phyloP scores from a whole-genome alignment of 2,797 vertebrate genomes.

The Gambelia wislizenii region DNA sequence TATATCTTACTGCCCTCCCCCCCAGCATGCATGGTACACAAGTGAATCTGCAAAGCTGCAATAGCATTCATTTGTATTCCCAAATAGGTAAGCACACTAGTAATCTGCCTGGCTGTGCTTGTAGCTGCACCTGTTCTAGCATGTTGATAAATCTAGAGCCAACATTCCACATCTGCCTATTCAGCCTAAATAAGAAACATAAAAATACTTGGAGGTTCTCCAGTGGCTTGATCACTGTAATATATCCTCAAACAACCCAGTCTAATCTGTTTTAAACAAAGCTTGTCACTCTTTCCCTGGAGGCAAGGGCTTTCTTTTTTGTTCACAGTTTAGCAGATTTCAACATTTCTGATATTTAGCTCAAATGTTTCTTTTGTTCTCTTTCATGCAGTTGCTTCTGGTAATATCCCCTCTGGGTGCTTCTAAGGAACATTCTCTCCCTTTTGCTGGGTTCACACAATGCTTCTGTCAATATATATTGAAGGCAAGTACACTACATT shows the following conservation, averaged over 20 bases:
- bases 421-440: background rate
- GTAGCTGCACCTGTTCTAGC: background rate
- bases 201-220: background rate
- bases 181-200: slow-evolving; percentile 12
- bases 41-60: background rate
- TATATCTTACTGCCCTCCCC: background rate
- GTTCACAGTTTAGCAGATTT: slow-evolving; percentile 23
- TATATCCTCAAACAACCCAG: background rate
- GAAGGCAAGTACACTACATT: background rate
- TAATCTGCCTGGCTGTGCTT: background rate
- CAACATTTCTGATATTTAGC: slow-evolving; percentile 10
- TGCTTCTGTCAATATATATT: background rate
- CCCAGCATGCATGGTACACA: too few relatives aligned
- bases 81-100: background rate
- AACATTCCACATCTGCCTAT: background rate
- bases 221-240: fast-evolving
- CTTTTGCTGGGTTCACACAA: background rate
- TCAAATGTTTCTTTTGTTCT: background rate
- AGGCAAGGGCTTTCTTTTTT: background rate
- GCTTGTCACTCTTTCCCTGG: background rate
- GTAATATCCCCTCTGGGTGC: background rate
- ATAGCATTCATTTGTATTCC: background rate
- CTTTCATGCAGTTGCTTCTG: background rate
- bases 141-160: background rate
- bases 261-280: background rate